phyloP scores from a whole-genome alignment of 2,113 vertebrate species.

The Calonectris borealis region DNA sequence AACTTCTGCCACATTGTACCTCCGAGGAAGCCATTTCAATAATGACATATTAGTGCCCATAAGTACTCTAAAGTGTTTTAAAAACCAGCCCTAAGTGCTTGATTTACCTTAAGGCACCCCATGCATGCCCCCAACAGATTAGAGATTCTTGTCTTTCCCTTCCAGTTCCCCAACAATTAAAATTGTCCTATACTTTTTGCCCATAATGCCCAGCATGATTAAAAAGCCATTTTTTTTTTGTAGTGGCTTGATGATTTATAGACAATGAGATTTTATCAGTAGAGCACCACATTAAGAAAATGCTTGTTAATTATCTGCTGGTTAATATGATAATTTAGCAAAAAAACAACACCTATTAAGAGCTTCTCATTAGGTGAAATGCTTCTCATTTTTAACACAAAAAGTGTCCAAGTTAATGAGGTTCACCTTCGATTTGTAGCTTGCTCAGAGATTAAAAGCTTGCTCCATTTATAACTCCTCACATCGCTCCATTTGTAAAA shows the following conservation, averaged over 20 bases:
- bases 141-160: background rate
- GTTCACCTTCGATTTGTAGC: slow-evolving; percentile 59
- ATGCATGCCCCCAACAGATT: background rate
- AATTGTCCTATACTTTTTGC: background rate
- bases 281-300: slow-evolving; percentile 58
- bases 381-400: slow-evolving; percentile 53
- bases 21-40: background rate
- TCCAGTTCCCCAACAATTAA: background rate
- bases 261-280: slow-evolving; percentile 54
- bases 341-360: slow-evolving; percentile 65
- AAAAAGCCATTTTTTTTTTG: background rate
- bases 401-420: slow-evolving; percentile 57
- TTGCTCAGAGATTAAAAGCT: slow-evolving; percentile 33
- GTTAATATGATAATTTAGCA: slow-evolving; percentile 69
- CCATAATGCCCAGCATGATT: slow-evolving; percentile 9
- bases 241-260: slow-evolving; percentile 46
- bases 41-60: background rate
- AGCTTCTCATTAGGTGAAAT: slow-evolving; percentile 60
- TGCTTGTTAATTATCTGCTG: slow-evolving; percentile 63
- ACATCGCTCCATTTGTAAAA: background rate
- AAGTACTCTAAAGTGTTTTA: background rate
- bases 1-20: background rate
- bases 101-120: background rate
- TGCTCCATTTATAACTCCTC: background rate
- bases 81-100: background rate